These are phyloP conservation scores for Passer montanus DNA, from an alignment of 2,113 vertebrate genomes.

Conservation along the genomic window DNA sequence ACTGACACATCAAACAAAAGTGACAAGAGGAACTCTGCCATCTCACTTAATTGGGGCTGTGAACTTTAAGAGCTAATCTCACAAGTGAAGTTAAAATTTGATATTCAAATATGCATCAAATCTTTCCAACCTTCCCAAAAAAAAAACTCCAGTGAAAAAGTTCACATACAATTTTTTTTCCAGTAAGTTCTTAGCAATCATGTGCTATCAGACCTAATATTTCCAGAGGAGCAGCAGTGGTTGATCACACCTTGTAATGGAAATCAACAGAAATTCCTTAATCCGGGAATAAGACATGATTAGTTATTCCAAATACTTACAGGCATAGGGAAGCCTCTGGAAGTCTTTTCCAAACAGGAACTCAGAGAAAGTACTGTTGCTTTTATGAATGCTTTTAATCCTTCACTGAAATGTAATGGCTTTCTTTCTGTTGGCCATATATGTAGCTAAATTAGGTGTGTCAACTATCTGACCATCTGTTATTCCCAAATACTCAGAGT, in stretches of 20 bases:
- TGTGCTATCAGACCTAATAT: background rate
- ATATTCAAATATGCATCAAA: background rate
- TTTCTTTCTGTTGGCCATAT: background rate
- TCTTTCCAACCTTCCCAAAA: background rate
- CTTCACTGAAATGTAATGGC: background rate
- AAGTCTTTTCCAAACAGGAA: background rate
- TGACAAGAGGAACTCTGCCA: background rate
- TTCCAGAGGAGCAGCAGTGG: background rate
- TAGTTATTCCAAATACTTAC: background rate
- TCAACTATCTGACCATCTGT: background rate
- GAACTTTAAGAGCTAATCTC: background rate
- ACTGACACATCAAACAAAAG: background rate
- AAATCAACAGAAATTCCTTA: background rate
- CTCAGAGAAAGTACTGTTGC: background rate
- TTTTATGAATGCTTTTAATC: background rate
- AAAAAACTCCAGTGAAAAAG: background rate
- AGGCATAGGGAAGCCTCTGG: background rate
- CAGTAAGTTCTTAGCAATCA: background rate
- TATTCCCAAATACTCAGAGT: background rate
- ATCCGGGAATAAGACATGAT: background rate
- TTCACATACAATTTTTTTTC: background rate
- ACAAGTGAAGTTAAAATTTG: background rate
- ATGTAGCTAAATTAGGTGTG: background rate
- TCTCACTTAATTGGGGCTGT: background rate
- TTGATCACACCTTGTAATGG: background rate